Percentiles rank a stretch among this genome's conserved stretches.
These are phyloP conservation scores for Aricia agestis DNA, from an alignment of 1,140 invertebrate genomes.

Conservation along the genomic window DNA sequence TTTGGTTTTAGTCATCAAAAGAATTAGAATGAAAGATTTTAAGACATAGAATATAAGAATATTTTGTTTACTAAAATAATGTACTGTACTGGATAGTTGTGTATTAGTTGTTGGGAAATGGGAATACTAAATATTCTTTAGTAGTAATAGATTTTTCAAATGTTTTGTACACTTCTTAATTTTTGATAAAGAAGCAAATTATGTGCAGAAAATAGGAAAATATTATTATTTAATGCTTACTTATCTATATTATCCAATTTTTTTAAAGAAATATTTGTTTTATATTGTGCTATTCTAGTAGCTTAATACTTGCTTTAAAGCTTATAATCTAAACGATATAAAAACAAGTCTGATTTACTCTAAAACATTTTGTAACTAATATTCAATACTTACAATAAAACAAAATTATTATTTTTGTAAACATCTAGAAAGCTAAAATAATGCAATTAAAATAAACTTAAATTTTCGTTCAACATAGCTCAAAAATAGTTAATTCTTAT, in stretches of 20 bases:
- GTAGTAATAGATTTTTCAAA: too few relatives aligned
- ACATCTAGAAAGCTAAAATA: conserved; percentile 5
- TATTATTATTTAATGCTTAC: too few relatives aligned
- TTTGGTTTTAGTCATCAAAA: conserved; percentile 15
- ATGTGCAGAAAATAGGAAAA: too few relatives aligned
- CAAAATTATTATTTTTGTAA: conserved; percentile 8
- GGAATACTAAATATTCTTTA: too few relatives aligned
- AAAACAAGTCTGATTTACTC: conserved; percentile 1
- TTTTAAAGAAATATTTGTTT: neutral
- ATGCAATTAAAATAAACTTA: neutral
- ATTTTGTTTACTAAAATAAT: too few relatives aligned
- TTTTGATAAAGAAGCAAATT: too few relatives aligned
- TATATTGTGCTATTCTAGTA: neutral
- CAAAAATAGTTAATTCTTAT: too few relatives aligned
- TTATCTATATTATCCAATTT: too few relatives aligned
- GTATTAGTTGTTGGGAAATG: too few relatives aligned
- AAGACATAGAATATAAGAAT: neutral
- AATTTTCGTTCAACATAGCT: too few relatives aligned
- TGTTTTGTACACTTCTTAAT: too few relatives aligned
- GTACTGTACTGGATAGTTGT: too few relatives aligned
- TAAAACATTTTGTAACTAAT: neutral
- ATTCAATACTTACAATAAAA: neutral
- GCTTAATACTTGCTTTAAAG: neutral
- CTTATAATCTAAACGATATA: neutral
- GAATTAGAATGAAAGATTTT: conserved; percentile 6